Evolutionary conservation across 1,140 invertebrate genomes (phyloP).

Genomic region (Thalassaphorura encarpata): DNA sequence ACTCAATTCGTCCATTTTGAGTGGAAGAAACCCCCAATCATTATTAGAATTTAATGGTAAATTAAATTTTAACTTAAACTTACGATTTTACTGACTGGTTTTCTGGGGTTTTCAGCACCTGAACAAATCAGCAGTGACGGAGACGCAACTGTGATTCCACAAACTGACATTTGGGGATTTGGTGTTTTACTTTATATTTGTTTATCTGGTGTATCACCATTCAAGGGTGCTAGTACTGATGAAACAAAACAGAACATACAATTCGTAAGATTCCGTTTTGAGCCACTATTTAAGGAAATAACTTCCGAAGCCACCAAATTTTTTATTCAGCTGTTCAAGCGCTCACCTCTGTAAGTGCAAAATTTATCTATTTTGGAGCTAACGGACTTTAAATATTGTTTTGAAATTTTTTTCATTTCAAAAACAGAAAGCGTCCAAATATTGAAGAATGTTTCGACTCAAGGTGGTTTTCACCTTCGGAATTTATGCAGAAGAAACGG

Average conservation of each 20-base stretch:
- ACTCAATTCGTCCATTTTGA: too few relatives aligned
- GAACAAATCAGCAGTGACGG: constrained; percentile 79
- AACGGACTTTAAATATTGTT: constrained; percentile 4
- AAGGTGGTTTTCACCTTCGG: constrained; percentile 81
- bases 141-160: constrained; percentile 56
- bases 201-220: constrained; percentile 86
- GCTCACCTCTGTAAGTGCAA: constrained; percentile 65
- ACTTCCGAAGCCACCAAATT: constrained; percentile 90
- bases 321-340: constrained; percentile 89
- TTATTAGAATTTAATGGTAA: constrained; percentile 7
- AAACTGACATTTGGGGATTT: constrained; percentile 93
- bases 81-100: background rate
- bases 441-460: constrained; percentile 91
- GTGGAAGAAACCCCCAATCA: too few relatives aligned
- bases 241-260: constrained; percentile 86
- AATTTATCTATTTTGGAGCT: constrained; percentile 8
- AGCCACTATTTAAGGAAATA: constrained; percentile 86
- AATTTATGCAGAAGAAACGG: constrained; percentile 82
- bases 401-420: constrained; percentile 18
- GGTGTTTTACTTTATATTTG: constrained; percentile 89
- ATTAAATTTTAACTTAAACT: constrained; percentile 3
- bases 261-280: constrained; percentile 87
- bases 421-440: constrained; percentile 71
- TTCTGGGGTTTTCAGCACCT: constrained; percentile 56
- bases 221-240: constrained; percentile 65